Evolutionary conservation across 2,113 vertebrate genomes (phyloP).

Genomic region (Xiphophorus couchianus): DNA sequence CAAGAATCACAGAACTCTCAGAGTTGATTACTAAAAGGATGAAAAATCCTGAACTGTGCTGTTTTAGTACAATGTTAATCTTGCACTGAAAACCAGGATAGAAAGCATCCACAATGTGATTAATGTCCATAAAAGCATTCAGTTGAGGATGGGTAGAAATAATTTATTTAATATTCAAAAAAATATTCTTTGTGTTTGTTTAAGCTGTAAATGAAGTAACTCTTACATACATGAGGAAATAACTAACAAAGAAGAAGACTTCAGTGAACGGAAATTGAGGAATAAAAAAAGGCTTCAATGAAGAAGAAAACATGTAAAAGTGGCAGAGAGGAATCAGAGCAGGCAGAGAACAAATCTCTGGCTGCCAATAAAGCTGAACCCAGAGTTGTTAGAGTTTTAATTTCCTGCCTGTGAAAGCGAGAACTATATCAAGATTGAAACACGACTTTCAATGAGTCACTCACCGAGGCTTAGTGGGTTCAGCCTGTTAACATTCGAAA

Average conservation of each 20-base stretch:
- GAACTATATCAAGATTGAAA: constrained; percentile 66
- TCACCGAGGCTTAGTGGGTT: constrained; percentile 47
- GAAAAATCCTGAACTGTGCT: too few species aligned
- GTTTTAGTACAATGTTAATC: too few species aligned
- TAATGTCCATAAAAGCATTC: too few species aligned
- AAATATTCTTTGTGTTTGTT: neutral
- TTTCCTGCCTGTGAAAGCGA: constrained; percentile 66
- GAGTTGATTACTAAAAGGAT: too few species aligned
- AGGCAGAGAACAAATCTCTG: constrained; percentile 32
- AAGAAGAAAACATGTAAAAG: neutral
- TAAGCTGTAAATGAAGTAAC: neutral
- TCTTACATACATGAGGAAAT: neutral
- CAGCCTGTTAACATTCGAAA: constrained; percentile 61
- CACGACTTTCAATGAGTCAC: constrained; percentile 63
- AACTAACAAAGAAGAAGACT: neutral
- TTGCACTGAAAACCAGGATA: too few species aligned
- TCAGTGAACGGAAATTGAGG: neutral
- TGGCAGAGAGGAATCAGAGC: constrained; percentile 14
- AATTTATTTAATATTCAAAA: neutral
- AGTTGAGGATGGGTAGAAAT: neutral
- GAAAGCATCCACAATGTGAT: too few species aligned
- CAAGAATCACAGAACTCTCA: too few species aligned
- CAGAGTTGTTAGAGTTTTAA: constrained; percentile 62
- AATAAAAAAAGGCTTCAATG: constrained; percentile 2
- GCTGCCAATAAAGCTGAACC: constrained; percentile 41